Base-by-base conservation (phyloP, 2,888 invertebrate species). In the Drosophila fungiperda region DNA sequence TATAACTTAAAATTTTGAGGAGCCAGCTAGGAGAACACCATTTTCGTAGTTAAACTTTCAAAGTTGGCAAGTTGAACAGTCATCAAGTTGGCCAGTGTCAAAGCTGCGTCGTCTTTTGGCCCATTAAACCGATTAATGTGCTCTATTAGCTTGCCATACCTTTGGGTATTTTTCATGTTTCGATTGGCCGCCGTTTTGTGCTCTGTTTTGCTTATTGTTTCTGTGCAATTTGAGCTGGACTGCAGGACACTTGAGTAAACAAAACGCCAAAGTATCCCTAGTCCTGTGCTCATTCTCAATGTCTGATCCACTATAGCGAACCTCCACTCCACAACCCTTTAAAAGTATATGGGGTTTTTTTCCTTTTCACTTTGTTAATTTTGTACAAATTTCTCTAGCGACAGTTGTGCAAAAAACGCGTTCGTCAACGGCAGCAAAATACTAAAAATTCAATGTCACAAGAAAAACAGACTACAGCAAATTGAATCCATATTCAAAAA, bases 71-170 rank as follows among this genome's bases (percentile, higher is more conserved):
- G 82, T 77, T 77, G 64, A 87, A 80, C 59, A 73, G 68, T 57
- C 77, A 63, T 49, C 66, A 73, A 71, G 55, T 83, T 80, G 80
- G 74, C 68, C 74, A 76, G 69, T 74, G 76, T 71, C 71, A 45
- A 45, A 45, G 45, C 45, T 29, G 48, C 36, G 45, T 38, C 68
- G 45, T 8, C 45, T 15, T 45, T 45, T 61, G 54, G 75, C 80
- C 80, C 82, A 89, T 87, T 89, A 89, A 85, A 87, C 86, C 89
- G 86, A 86, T 86, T 86, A 86, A 89, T 86, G 87, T 85, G 83
- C 90, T 80, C 78, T 89, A 82, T 86, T 86, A 87, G 86, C 83
- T 55, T 74, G 75, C 87, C 87, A 63, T 89, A 78, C 88, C 86
- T 85, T 72, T 50, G 42, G 49, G 60, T 42, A 48, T 58, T 55